Percentiles rank a stretch among this genome's conserved stretches.
Evolutionary conservation across 2,888 invertebrate species (phyloP).

Genomic region (Drosophila monieri): DNA sequence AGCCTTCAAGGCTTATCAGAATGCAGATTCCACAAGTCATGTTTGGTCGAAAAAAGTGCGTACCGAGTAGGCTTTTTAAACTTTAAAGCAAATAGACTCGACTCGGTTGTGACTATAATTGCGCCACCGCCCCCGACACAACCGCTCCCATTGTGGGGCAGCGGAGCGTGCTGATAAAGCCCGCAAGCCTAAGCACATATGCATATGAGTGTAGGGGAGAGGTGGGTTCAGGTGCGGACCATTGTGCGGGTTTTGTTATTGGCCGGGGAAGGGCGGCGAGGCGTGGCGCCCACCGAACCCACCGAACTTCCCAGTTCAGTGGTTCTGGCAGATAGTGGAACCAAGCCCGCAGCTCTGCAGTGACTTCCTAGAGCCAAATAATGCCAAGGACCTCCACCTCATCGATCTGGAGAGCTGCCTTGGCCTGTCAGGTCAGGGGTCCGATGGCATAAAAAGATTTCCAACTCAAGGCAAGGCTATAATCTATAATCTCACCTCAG

Average conservation of each 20-base stretch:
- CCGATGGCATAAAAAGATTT: slow-evolving; percentile 42
- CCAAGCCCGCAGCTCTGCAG: not conserved
- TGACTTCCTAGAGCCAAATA: slow-evolving; percentile 16
- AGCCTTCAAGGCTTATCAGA: slow-evolving; percentile 16
- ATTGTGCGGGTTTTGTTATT: slow-evolving; percentile 39
- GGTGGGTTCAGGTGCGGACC: slow-evolving; percentile 6
- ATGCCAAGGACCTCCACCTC: slow-evolving; percentile 20
- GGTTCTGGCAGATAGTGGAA: slow-evolving; percentile 19
- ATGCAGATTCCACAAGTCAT: slow-evolving; percentile 28
- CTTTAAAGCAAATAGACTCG: slow-evolving; percentile 39
- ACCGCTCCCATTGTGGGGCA: slow-evolving; percentile 7
- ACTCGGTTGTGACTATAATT: slow-evolving; percentile 43
- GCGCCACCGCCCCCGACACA: slow-evolving; percentile 18
- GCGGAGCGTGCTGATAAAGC: slow-evolving; percentile 41
- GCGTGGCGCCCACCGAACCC: slow-evolving; percentile 4
- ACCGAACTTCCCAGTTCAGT: slow-evolving; percentile 27
- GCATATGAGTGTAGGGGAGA: not conserved
- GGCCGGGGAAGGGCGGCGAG: slow-evolving; percentile 18
- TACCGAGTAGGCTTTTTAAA: slow-evolving; percentile 24
- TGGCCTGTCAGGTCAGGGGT: slow-evolving; percentile 19
- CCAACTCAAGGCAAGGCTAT: slow-evolving; percentile 16
- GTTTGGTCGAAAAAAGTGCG: slow-evolving; percentile 19
- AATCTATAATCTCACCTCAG: not conserved
- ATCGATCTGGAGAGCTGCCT: slow-evolving; percentile 22
- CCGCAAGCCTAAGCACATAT: slow-evolving; percentile 29